These are phyloP conservation scores for Boloria selene DNA, from an alignment of 2,888 invertebrate genomes.

Conservation along the genomic window DNA sequence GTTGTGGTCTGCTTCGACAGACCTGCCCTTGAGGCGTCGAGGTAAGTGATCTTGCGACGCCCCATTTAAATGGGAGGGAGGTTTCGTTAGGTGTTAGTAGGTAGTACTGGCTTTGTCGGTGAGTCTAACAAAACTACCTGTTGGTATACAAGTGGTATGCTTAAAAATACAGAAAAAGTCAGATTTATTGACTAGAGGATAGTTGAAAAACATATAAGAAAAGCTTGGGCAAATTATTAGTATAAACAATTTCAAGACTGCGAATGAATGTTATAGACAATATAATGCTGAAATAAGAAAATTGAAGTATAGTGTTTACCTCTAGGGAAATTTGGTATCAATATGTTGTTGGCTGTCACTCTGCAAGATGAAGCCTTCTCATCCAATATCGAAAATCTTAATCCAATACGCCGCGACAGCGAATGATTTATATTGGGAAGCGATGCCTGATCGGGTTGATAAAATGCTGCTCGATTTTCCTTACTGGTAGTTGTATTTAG, in stretches of 20 bases:
- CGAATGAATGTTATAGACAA: background rate
- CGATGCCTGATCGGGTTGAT: constrained; percentile 55
- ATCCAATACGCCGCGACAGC: constrained; percentile 76
- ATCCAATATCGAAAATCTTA: constrained; percentile 71
- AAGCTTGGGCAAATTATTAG: background rate
- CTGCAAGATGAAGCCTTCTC: constrained; percentile 59
- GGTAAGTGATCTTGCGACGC: too few relatives aligned
- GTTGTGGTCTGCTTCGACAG: too few relatives aligned
- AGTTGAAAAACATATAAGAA: too few relatives aligned
- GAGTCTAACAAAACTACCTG: too few relatives aligned
- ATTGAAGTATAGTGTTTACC: constrained; percentile 39
- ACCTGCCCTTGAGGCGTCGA: too few relatives aligned
- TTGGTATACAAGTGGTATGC: too few relatives aligned
- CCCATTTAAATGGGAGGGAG: too few relatives aligned
- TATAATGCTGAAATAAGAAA: constrained; percentile 1
- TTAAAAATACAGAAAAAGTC: too few relatives aligned
- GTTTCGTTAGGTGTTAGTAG: too few relatives aligned
- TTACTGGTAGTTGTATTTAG: too few relatives aligned
- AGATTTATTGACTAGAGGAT: too few relatives aligned
- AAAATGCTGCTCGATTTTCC: constrained; percentile 49
- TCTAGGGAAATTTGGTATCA: constrained; percentile 67
- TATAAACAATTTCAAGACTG: background rate
- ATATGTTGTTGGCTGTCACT: constrained; percentile 58
- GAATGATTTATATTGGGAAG: constrained; percentile 72
- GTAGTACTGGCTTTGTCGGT: too few relatives aligned